A percentile compares a stretch with the other conserved stretches of the same genome.
Conservation (phyloP, 2,113 vertebrate genomes). For the Elachura formosa region DNA sequence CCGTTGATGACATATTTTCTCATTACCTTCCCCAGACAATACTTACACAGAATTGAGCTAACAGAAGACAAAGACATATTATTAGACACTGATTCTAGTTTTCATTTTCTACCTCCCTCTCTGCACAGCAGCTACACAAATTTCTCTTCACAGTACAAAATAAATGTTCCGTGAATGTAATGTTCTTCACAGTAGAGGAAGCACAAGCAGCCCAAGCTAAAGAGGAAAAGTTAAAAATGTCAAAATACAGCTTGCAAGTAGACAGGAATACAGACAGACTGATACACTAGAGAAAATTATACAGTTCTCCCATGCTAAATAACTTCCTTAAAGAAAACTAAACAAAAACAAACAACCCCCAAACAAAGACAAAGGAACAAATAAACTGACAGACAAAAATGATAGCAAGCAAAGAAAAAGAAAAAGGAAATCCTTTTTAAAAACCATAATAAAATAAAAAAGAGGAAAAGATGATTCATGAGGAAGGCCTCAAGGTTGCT, state of each 20-base stretch:
- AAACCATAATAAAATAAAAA: background rate
- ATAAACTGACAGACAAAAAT: background rate
- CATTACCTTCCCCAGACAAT: background rate
- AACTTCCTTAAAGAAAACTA: background rate
- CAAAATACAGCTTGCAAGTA: background rate
- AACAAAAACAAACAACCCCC: background rate
- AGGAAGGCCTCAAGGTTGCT: background rate
- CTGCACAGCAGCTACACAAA: background rate
- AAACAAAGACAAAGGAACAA: background rate
- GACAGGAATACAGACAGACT: background rate
- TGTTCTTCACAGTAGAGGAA: constrained; percentile 40
- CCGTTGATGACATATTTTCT: constrained; percentile 18
- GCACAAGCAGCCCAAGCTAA: background rate
- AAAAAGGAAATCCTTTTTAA: accelerated
- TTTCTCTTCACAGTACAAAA: background rate
- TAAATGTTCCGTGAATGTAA: constrained; percentile 9
- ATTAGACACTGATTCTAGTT: background rate
- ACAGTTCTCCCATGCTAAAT: background rate
- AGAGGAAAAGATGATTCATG: background rate
- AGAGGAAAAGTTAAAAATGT: background rate
- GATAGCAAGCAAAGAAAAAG: background rate
- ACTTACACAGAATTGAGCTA: background rate
- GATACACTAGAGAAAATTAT: background rate
- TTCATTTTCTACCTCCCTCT: background rate
- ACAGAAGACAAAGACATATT: constrained; percentile 9